These are phyloP conservation scores for Erythrolamprus reginae DNA, from an alignment of 2,113 vertebrate species.

Conservation along the genomic window DNA sequence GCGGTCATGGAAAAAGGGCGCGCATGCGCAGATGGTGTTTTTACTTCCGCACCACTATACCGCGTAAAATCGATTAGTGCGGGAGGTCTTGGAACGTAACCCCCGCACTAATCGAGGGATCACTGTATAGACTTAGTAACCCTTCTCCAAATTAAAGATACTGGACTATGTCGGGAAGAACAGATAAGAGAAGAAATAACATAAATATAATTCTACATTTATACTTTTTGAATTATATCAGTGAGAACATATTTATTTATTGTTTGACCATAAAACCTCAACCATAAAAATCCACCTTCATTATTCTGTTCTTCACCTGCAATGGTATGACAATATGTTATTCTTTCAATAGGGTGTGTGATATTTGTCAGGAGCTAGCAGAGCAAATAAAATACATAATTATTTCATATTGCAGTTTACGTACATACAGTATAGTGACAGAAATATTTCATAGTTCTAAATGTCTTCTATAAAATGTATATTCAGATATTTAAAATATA, in stretches of 20 bases:
- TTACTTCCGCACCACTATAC: too few species aligned
- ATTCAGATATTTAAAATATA: slow-evolving; percentile 1
- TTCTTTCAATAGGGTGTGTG: neutral
- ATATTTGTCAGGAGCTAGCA: neutral
- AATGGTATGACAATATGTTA: neutral
- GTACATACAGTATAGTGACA: slow-evolving; percentile 16
- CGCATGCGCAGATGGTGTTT: too few species aligned
- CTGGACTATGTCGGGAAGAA: neutral
- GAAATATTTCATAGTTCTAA: slow-evolving; percentile 26
- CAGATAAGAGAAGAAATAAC: neutral
- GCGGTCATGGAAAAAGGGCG: too few species aligned
- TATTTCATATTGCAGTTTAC: neutral
- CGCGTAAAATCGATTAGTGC: too few species aligned
- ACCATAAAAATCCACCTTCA: neutral
- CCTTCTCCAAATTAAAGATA: neutral
- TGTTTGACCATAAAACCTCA: neutral
- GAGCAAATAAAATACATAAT: neutral
- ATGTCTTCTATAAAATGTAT: neutral
- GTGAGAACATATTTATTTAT: neutral
- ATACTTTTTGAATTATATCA: neutral
- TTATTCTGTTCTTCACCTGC: neutral
- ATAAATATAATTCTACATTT: neutral
- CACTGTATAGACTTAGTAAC: neutral
- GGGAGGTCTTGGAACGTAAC: too few species aligned
- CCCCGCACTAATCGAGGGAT: too few species aligned